These are phyloP conservation scores for Lysandra coridon DNA, from an alignment of 2,888 invertebrate genomes.

Conservation along the genomic window DNA sequence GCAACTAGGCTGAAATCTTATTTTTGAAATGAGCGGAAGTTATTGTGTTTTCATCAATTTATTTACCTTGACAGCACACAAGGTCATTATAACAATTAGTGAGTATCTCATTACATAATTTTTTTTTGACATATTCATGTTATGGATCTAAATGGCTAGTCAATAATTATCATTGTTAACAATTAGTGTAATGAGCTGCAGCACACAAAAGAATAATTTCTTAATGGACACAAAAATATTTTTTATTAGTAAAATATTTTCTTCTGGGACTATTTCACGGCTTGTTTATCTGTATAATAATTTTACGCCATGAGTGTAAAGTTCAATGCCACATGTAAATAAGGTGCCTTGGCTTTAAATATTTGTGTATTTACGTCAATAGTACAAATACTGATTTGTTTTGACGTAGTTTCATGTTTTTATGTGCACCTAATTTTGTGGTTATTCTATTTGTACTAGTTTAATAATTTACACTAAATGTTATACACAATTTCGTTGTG, in stretches of 20 bases:
- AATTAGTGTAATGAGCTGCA: not conserved
- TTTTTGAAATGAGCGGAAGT: not conserved
- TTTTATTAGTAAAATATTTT: not conserved
- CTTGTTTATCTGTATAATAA: not conserved
- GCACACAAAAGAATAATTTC: not conserved
- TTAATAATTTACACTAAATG: too few relatives aligned
- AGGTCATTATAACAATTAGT: not conserved
- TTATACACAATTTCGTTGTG: too few relatives aligned
- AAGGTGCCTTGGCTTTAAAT: not conserved
- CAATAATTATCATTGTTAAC: not conserved
- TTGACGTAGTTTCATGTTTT: not conserved
- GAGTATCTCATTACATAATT: not conserved
- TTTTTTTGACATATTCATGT: not conserved
- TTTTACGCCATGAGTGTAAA: slow-evolving; percentile 10
- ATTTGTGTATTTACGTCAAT: not conserved
- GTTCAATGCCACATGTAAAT: slow-evolving; percentile 17
- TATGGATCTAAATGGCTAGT: not conserved
- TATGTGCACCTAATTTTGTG: not conserved
- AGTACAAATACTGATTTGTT: not conserved
- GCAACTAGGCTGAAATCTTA: not conserved
- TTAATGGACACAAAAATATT: not conserved
- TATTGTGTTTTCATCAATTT: not conserved
- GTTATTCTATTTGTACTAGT: not conserved
- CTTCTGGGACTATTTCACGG: not conserved
- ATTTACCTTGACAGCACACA: not conserved